Base-by-base conservation (phyloP, 2,113 vertebrate species). In the Noctilio leporinus region DNA sequence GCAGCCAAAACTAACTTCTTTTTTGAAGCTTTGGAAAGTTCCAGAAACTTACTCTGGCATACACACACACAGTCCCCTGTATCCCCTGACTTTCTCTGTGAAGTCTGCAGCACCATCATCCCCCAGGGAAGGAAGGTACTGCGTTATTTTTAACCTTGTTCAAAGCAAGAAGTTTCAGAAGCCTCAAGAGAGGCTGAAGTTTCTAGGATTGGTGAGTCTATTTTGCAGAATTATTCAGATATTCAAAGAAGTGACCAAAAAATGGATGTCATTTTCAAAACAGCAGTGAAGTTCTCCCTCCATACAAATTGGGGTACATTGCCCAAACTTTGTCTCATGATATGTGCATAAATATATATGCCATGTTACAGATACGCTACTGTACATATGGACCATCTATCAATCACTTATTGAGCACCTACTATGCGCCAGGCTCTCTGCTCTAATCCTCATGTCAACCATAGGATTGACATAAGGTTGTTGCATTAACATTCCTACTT, bases 141-240 rank as follows among this genome's bases (percentile, higher is more conserved):
- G 47, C n/a, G 10, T 85, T 94, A 57, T 91, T 87, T 96, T 94
- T 75, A 91, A n/a, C 59, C 14, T 94, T 67, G 57, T 90, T 93
- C 81, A 95, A 94, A 97, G 94, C 30, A 65, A 78, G 73, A 90
- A 77, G 47, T 86, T 94, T 84, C 26, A 62, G 62, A 26, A 90
- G 26, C n/a, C 85, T 90, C 75, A 45, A 87, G 87, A 91, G 88
- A 97, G 65, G 47, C 15, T 77, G 72, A 26, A 24, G 47, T 64
- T 93, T 93, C 62, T 47, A 84, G 17, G 55, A 72, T 67, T 49
- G 78, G 65, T 40, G 49, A n/a, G 40, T 76, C 57, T 85, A 7
- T 82, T 81, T 87, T 82, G 57, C 43, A 77, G 47, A 45, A 87
- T 81, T 77, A 80, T 70, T 80, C n/a, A 83, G 35, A 86, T 78